These are phyloP conservation scores for Entosphenus tridentatus DNA, from an alignment of 2,113 vertebrate genomes.

Conservation along the genomic window DNA sequence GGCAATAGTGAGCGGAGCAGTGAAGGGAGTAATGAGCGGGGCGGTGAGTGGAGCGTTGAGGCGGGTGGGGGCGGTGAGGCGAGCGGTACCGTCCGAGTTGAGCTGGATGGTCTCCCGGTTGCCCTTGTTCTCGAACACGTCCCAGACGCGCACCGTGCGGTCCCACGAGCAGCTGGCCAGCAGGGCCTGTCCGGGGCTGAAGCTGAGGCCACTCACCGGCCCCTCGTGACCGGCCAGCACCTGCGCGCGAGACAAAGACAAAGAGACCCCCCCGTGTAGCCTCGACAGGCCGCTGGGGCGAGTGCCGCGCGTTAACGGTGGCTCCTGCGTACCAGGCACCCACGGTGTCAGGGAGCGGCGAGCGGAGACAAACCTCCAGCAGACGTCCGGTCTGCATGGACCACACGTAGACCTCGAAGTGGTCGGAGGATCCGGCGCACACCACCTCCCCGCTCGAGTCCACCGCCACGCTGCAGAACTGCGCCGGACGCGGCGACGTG, in stretches of 20 bases:
- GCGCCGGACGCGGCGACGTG: constrained; percentile 54
- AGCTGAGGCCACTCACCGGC: constrained; percentile 56
- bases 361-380: constrained; percentile 39
- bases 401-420: constrained; percentile 91
- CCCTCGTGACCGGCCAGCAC: constrained; percentile 69
- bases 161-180: constrained; percentile 91
- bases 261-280: background rate
- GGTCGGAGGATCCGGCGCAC: constrained; percentile 71
- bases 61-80: too few species aligned
- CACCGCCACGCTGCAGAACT: constrained; percentile 70
- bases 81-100: constrained; percentile 39
- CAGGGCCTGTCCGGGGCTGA: constrained; percentile 52
- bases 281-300: background rate
- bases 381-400: constrained; percentile 84
- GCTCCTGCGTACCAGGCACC: too few species aligned
- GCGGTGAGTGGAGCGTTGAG: too few species aligned
- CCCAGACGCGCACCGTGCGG: constrained; percentile 62
- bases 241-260: constrained; percentile 17
- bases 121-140: constrained; percentile 91
- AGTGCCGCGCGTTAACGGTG: too few species aligned
- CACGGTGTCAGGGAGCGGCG: background rate
- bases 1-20: too few species aligned
- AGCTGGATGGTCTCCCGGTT: constrained; percentile 52
- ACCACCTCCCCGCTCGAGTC: constrained; percentile 70
- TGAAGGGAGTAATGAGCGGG: too few species aligned